These are phyloP conservation scores for Tauraco erythrolophus DNA, from an alignment of 2,113 vertebrate species.

Conservation along the genomic window DNA sequence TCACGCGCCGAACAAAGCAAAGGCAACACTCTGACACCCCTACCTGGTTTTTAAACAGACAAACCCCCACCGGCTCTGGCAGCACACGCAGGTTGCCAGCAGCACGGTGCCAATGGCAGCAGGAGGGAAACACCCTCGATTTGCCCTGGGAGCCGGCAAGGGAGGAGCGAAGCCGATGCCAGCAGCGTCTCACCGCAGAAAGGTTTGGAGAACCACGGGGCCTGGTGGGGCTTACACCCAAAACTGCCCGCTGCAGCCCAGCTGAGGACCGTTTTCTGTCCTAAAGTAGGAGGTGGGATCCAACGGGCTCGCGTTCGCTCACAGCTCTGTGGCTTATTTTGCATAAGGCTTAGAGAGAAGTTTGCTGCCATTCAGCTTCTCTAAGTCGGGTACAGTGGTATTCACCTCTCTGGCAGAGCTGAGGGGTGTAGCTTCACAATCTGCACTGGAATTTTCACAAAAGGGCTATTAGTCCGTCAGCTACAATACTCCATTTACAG, in stretches of 20 bases:
- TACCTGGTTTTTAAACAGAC: neutral
- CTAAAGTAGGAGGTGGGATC: neutral
- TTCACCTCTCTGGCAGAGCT: neutral
- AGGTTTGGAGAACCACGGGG: neutral
- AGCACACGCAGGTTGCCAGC: neutral
- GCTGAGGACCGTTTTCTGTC: neutral
- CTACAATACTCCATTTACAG: neutral
- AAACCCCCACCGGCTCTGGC: neutral
- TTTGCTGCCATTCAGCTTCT: neutral
- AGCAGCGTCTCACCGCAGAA: fast-evolving
- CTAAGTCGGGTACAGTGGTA: fast-evolving
- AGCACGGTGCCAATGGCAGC: neutral
- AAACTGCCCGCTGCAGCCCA: neutral
- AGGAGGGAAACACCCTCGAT: neutral
- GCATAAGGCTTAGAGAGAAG: fast-evolving
- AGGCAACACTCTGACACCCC: neutral
- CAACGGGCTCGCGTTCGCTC: fast-evolving
- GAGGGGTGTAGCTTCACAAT: neutral
- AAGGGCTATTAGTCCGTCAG: neutral
- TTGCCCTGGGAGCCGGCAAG: neutral
- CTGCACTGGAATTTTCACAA: neutral
- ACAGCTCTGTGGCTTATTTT: neutral
- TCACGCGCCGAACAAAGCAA: neutral
- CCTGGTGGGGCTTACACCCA: fast-evolving
- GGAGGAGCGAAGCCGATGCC: neutral